Evolutionary conservation across 2,797 vertebrate genomes (phyloP), one percentile per base, ranked within the genome.

Genomic region (Taenioides sp.): DNA sequence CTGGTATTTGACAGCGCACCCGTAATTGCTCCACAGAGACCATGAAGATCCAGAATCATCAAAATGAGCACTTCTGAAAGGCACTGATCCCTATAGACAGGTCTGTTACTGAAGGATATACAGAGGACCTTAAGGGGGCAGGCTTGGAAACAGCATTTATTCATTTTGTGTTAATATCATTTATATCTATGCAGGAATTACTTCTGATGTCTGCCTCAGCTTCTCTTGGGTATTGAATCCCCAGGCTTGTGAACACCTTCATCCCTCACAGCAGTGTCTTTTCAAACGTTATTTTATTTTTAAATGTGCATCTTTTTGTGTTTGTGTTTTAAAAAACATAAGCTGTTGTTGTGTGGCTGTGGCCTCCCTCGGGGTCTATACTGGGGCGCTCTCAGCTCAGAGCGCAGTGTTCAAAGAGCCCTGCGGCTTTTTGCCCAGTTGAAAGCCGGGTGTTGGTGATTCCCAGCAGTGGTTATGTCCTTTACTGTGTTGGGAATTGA

Each of bases 11-110:
- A 91, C 90, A 90, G 85, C 87, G 84, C 83, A 82, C 74, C 85
- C 76, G 61, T 92, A 93, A 92, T 93, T 92, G 91, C 88, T 85
- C 92, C 89, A 72, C 69, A 28, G 92, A 90, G 92, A 92, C 86
- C 68, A 20, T 73, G 82, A 90, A 74, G 79, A 87, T 88, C 81
- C 84, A 61, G 80, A 81, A 77, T 81, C 85, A 76, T 92, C 83
- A 88, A 90, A 88, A 89, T 73, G 78, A 78, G 79, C 74, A 77
- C 74, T 80, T 86, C 80, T 87, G 77, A 91, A 82, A 87, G 79
- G 67, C 80, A 75, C 83, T 81, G 49, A 61, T 75, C 77, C 77
- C 68, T 62, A 65, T 79, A 79, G 78, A 68, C 71, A 82, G 78
- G 76, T 31, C 28, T 75, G 66, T 72, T 69, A 67, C 75, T 50